These are phyloP conservation scores for Corvus moneduloides DNA, from an alignment of 2,113 vertebrate species.

Conservation along the genomic window DNA sequence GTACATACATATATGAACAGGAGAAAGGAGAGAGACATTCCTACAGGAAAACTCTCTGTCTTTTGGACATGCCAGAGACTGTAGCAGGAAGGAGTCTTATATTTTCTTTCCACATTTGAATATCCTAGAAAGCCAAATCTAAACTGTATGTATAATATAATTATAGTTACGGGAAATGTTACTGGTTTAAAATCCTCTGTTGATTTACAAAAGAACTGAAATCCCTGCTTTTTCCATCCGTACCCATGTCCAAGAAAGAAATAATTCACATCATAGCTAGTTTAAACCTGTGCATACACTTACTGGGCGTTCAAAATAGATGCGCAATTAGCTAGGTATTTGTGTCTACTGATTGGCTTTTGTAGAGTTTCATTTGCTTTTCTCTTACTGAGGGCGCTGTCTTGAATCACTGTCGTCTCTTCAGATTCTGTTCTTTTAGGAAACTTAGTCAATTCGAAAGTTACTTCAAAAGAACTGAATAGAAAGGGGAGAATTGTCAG, in stretches of 20 bases:
- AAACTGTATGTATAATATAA: not conserved
- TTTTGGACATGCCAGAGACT: not conserved
- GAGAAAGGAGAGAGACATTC: not conserved
- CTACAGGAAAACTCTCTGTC: not conserved
- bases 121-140: not conserved
- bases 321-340: not conserved
- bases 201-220: not conserved
- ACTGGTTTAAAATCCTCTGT: not conserved
- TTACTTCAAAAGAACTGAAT: not conserved
- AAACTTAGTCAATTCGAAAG: not conserved
- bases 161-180: not conserved
- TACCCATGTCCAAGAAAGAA: not conserved
- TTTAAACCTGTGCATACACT: not conserved
- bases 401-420: not conserved
- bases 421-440: not conserved
- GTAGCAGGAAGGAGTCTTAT: not conserved
- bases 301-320: not conserved
- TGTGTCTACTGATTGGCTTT: not conserved
- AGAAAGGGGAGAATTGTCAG: not conserved
- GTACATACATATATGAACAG: not conserved
- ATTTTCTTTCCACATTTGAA: not conserved
- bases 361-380: not conserved
- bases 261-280: not conserved
- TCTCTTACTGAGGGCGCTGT: accelerated
- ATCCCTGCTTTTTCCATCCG: accelerated